Percentiles rank a stretch among this genome's conserved stretches.
Evolutionary conservation across 2,113 vertebrate genomes (phyloP).

Genomic region (Stercorarius parasiticus): DNA sequence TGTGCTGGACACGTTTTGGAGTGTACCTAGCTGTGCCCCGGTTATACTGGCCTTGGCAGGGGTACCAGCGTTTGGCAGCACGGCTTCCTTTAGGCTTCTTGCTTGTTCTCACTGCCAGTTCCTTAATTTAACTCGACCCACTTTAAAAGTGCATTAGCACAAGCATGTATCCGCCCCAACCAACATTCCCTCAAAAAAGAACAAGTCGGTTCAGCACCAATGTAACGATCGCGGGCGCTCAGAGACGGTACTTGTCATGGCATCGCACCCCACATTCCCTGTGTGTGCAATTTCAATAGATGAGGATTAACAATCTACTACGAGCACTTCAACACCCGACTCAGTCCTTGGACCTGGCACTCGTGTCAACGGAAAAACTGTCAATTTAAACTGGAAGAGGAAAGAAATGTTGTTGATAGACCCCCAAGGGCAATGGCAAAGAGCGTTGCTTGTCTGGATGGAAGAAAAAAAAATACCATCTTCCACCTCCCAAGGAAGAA

Average conservation of each 20-base stretch:
- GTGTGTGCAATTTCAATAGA: neutral
- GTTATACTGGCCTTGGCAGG: constrained; percentile 3
- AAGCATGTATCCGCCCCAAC: neutral
- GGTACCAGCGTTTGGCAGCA: neutral
- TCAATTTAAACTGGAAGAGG: neutral
- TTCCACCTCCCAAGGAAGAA: neutral
- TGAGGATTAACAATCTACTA: neutral
- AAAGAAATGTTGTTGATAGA: neutral
- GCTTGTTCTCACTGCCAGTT: constrained; percentile 10
- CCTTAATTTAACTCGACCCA: constrained; percentile 27
- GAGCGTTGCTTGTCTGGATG: neutral
- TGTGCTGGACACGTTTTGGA: neutral
- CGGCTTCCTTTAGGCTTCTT: constrained; percentile 6
- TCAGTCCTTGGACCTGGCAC: neutral
- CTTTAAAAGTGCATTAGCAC: constrained; percentile 13
- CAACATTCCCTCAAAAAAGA: neutral
- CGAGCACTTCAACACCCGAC: neutral
- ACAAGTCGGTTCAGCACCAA: constrained; percentile 41
- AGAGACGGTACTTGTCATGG: constrained; percentile 28
- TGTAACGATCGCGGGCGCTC: neutral
- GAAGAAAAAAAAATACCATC: neutral
- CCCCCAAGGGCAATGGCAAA: neutral
- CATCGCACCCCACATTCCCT: constrained; percentile 31
- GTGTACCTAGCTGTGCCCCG: neutral
- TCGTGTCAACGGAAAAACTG: neutral